Evolutionary conservation across 1,140 invertebrate genomes (phyloP).

Genomic region (Zaprionus ghesquierei): DNA sequence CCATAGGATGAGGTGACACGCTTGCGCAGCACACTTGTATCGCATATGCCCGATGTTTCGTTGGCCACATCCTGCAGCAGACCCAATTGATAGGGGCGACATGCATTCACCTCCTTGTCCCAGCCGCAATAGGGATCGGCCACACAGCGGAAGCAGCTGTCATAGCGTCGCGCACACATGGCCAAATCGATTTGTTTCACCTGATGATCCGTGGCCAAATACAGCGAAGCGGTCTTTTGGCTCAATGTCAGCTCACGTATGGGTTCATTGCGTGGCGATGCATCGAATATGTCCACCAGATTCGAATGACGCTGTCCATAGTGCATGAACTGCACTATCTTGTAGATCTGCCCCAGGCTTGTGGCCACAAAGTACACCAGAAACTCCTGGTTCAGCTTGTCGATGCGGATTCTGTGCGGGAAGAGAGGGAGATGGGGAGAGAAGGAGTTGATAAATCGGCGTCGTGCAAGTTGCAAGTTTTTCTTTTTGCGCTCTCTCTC

Average conservation of each 20-base stretch:
- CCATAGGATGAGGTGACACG: constrained; percentile 89
- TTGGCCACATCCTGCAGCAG: constrained; percentile 88
- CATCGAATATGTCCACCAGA: constrained; percentile 90
- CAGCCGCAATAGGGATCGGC: constrained; percentile 93
- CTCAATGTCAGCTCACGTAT: constrained; percentile 90
- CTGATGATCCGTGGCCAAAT: constrained; percentile 89
- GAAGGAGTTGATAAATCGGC: constrained; percentile 7
- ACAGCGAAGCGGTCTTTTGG: constrained; percentile 88
- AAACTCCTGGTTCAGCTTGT: constrained; percentile 85
- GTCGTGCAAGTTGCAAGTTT: neutral
- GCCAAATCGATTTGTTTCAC: constrained; percentile 90
- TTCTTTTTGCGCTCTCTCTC: neutral
- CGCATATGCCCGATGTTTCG: constrained; percentile 88
- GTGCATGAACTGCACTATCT: constrained; percentile 88
- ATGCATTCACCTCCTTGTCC: constrained; percentile 90
- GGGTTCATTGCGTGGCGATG: constrained; percentile 87
- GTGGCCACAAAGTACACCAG: constrained; percentile 91
- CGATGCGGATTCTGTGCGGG: constrained; percentile 74
- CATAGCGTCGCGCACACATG: constrained; percentile 88
- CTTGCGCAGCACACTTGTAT: constrained; percentile 87
- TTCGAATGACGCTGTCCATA: constrained; percentile 87
- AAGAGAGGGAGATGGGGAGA: neutral
- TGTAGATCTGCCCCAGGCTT: constrained; percentile 90
- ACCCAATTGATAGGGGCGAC: constrained; percentile 88
- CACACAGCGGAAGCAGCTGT: constrained; percentile 90